Evolutionary conservation across 2,113 vertebrate species (phyloP), one percentile per base, ranked within the genome.

Genomic region (Andinoacara biseriatus): DNA sequence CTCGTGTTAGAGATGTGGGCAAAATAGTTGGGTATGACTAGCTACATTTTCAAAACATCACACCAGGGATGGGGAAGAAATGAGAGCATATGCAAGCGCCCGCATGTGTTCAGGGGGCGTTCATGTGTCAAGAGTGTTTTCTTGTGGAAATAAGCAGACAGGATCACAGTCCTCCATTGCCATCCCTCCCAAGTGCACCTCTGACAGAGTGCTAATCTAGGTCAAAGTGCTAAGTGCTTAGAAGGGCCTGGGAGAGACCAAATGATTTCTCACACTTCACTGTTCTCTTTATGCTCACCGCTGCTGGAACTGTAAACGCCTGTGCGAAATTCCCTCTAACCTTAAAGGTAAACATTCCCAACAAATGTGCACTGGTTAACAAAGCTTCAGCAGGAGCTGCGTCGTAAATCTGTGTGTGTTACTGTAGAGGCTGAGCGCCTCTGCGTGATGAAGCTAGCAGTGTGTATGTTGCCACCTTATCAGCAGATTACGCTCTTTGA

Each of bases 191-290:
- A 58, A 82, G 90, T 83, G 89, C 76, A 85, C 87, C 87, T 75
- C 87, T 90, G 86, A 83, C 89, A 76, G 81, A 81, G 86, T 46
- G 81, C 84, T 94, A 93, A 95, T 95, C 93, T 95, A 92, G 95
- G 94, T 95, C 95, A 95, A 87, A 93, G 92, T 90, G 87, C 85
- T 93, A 94, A 95, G 86, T 86, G 91, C 90, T 92, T 31, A 72
- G 89, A 89, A 86, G 87, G 85, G 82, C 91, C 87, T 87, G 52
- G 40, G 90, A 93, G 93, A 92, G 83, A 65, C 77, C 87, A 75
- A 86, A 89, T 90, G 84, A 84, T 88, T 91, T 86, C 90, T 90
- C 81, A 69, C 67, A 35, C 85, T 82, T 83, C 82, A 76, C 57
- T 49, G 29, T 89, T 65, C 82, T 94, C 84, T 89, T 93, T 92